Percentiles rank a stretch among this genome's conserved stretches.
phyloP scores from a whole-genome alignment of 2,113 vertebrate genomes.

The Leucoraja erinaceus region DNA sequence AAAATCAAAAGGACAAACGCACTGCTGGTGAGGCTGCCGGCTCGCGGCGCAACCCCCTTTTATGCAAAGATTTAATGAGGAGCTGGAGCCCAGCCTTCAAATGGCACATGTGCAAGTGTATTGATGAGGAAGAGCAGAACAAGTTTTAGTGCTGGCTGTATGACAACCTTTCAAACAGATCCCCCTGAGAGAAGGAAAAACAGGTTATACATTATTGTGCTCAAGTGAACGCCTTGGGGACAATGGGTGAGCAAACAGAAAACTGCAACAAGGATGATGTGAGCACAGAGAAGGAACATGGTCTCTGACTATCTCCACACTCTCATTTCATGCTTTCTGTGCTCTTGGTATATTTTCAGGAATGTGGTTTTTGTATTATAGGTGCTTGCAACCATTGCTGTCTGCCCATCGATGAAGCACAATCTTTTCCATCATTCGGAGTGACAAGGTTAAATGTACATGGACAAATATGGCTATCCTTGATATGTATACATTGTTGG shows the following conservation, averaged over 20 bases:
- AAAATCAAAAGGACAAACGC: too few relatives aligned
- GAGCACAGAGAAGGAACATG: neutral
- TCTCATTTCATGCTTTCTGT: neutral
- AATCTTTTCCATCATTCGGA: too few relatives aligned
- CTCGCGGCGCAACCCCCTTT: too few relatives aligned
- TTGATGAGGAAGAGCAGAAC: neutral
- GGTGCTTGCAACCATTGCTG: neutral
- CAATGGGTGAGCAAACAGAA: neutral
- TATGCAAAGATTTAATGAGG: too few relatives aligned
- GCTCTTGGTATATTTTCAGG: neutral
- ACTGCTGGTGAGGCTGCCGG: too few relatives aligned
- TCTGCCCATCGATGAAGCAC: neutral
- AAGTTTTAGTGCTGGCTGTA: neutral
- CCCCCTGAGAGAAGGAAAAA: neutral
- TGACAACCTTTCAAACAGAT: neutral
- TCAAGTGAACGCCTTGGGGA: neutral
- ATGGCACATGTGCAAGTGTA: too few relatives aligned
- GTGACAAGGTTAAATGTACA: neutral
- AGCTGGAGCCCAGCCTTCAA: too few relatives aligned
- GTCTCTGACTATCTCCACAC: neutral
- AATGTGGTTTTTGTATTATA: neutral
- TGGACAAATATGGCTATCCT: neutral
- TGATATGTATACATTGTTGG: too few relatives aligned
- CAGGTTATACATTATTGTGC: neutral
- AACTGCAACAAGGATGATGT: neutral